Percentiles rank a stretch among this genome's conserved stretches.
Evolutionary conservation across 2,797 vertebrate genomes (phyloP).

Genomic region (Morus bassanus): DNA sequence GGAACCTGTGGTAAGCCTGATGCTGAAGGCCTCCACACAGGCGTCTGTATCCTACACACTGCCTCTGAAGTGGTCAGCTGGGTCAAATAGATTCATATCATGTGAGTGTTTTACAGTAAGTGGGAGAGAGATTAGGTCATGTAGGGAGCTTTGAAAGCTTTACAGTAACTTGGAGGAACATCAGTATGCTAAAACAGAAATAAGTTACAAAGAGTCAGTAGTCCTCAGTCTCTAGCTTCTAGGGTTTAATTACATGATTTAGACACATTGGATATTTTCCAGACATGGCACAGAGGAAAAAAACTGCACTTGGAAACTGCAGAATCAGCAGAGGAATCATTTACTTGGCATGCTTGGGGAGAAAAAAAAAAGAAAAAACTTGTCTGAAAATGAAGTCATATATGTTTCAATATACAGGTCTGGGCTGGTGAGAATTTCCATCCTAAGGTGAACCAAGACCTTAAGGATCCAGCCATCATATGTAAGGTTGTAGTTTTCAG

Average conservation of each 20-base stretch:
- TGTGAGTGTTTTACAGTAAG: not conserved
- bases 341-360: conserved; percentile 20
- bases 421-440: conserved; percentile 23
- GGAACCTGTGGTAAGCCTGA: conserved; percentile 1
- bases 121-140: conserved; percentile 28
- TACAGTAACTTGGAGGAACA: not conserved
- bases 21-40: not conserved
- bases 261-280: conserved; percentile 7
- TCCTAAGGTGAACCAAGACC: not conserved
- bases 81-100: not conserved
- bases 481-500: not conserved
- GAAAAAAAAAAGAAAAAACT: not conserved
- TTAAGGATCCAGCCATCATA: not conserved
- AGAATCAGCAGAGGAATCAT: conserved; percentile 53
- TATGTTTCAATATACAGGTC: conserved; percentile 40
- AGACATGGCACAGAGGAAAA: not conserved
- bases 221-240: not conserved
- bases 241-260: conserved; percentile 43
- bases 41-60: conserved; percentile 16
- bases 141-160: conserved; percentile 21
- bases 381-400: conserved; percentile 44
- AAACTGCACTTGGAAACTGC: conserved; percentile 34
- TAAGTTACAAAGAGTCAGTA: not conserved
- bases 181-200: not conserved
- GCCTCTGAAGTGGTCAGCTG: conserved; percentile 48